phyloP scores from a whole-genome alignment of 2,888 invertebrate species.

The Sthenelais limicola region DNA sequence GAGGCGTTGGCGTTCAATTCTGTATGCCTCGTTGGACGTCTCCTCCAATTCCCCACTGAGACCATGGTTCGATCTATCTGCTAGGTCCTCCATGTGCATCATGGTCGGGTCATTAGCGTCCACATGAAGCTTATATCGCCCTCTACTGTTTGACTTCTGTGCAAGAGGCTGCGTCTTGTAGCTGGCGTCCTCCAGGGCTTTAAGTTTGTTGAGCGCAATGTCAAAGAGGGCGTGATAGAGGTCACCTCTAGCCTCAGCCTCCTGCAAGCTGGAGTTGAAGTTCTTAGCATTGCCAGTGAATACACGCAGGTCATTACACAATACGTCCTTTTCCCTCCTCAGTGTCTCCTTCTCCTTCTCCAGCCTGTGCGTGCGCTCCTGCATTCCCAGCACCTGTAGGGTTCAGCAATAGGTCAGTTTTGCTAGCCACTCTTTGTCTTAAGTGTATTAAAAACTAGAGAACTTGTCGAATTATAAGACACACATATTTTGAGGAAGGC shows the following conservation, averaged over 20 bases:
- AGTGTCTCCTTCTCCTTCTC: slow-evolving; percentile 25
- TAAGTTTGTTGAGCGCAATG: not conserved
- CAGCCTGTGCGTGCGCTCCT: slow-evolving; percentile 12
- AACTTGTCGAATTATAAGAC: too few relatives aligned
- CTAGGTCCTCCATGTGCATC: slow-evolving; percentile 21
- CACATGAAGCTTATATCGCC: not conserved
- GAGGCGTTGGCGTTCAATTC: not conserved
- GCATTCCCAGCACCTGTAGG: too few relatives aligned
- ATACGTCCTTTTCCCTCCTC: not conserved
- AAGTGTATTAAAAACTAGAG: too few relatives aligned
- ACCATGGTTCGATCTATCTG: too few relatives aligned
- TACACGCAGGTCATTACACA: slow-evolving; percentile 1
- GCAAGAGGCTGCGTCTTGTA: not conserved
- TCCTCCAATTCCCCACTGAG: not conserved
- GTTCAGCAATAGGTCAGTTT: too few relatives aligned
- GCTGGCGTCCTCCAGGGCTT: not conserved
- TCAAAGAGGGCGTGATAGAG: slow-evolving; percentile 16
- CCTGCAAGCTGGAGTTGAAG: slow-evolving; percentile 3
- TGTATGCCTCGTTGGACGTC: not conserved
- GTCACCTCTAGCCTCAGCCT: slow-evolving; percentile 11
- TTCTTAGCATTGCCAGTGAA: slow-evolving; percentile 14
- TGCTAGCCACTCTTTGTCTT: too few relatives aligned
- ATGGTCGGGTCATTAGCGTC: slow-evolving; percentile 15
- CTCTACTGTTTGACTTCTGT: not conserved
- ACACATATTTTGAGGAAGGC: too few relatives aligned